These are phyloP conservation scores for Synanthedon tipuliformis DNA, from an alignment of 2,888 invertebrate genomes.

Conservation along the genomic window DNA sequence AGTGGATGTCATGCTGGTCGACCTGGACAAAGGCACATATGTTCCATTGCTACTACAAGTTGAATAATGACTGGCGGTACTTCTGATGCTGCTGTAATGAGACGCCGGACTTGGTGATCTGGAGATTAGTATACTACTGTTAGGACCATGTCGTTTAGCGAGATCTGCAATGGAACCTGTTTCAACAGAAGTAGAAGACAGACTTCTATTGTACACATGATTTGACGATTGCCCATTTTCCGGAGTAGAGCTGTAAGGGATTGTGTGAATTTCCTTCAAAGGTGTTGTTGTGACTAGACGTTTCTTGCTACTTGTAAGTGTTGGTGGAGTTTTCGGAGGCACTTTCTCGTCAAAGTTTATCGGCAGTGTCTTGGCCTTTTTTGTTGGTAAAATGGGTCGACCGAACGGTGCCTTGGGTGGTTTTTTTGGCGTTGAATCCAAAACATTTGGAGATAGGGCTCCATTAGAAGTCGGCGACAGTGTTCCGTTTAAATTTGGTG, in stretches of 20 bases:
- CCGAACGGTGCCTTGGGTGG: slow-evolving; percentile 50
- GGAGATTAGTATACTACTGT: slow-evolving; percentile 41
- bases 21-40: slow-evolving; percentile 50
- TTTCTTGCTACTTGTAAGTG: slow-evolving; percentile 44
- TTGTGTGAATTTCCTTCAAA: slow-evolving; percentile 53
- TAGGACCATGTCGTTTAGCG: slow-evolving; percentile 49
- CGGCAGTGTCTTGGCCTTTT: slow-evolving; percentile 59
- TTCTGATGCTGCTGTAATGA: slow-evolving; percentile 43
- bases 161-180: slow-evolving; percentile 63
- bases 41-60: slow-evolving; percentile 62
- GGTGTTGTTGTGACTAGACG: slow-evolving; percentile 48
- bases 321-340: slow-evolving; percentile 34
- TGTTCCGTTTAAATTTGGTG: slow-evolving; percentile 43
- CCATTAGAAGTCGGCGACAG: slow-evolving; percentile 32
- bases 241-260: slow-evolving; percentile 22
- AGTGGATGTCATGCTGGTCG: slow-evolving; percentile 52
- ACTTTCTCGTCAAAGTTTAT: slow-evolving; percentile 54
- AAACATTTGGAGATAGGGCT: slow-evolving; percentile 22
- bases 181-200: slow-evolving; percentile 50
- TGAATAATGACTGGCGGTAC: slow-evolving; percentile 56
- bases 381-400: slow-evolving; percentile 52
- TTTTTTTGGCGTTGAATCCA: slow-evolving; percentile 55
- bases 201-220: slow-evolving; percentile 49
- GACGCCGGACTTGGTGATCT: slow-evolving; percentile 72
- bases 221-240: slow-evolving; percentile 50